phyloP scores from a whole-genome alignment of 2,888 invertebrate species.

The Horisme vitalbata region DNA sequence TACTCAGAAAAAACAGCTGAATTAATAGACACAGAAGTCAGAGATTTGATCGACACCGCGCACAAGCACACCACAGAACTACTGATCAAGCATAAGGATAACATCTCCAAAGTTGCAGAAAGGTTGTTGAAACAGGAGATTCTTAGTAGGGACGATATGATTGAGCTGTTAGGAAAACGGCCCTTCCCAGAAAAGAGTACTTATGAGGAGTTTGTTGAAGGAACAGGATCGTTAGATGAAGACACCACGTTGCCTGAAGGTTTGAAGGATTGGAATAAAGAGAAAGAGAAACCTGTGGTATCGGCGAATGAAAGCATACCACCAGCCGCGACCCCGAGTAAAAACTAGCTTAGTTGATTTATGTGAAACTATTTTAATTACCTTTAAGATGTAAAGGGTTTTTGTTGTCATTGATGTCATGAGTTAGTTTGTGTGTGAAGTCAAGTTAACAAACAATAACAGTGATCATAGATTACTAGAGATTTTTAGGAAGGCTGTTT shows the following conservation, averaged over 20 bases:
- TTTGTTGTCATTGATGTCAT: constrained; percentile 49
- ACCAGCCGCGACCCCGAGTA: constrained; percentile 48
- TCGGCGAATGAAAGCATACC: constrained; percentile 55
- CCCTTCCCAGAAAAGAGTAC: constrained; percentile 99
- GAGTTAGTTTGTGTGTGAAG: constrained; percentile 42
- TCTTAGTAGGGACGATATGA: constrained; percentile 98
- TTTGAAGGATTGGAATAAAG: constrained; percentile 96
- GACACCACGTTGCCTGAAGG: constrained; percentile 97
- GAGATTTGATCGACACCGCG: constrained; percentile 81
- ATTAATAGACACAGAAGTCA: constrained; percentile 96
- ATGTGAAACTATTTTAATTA: constrained; percentile 69
- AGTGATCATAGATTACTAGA: constrained; percentile 29
- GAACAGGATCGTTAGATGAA: constrained; percentile 98
- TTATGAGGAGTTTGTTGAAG: constrained; percentile 99
- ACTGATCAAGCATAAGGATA: constrained; percentile 89
- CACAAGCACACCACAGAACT: constrained; percentile 91
- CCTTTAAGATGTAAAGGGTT: constrained; percentile 69
- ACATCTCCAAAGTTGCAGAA: constrained; percentile 94
- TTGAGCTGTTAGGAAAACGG: constrained; percentile 95
- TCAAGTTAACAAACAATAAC: constrained; percentile 36
- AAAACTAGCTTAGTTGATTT: constrained; percentile 61
- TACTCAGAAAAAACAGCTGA: constrained; percentile 99
- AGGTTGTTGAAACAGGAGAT: constrained; percentile 96
- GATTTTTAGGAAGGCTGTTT: constrained; percentile 29
- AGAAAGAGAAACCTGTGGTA: constrained; percentile 82